Evolutionary conservation across 1,140 invertebrate genomes (phyloP).

Genomic region (Lasioglossum albipes): DNA sequence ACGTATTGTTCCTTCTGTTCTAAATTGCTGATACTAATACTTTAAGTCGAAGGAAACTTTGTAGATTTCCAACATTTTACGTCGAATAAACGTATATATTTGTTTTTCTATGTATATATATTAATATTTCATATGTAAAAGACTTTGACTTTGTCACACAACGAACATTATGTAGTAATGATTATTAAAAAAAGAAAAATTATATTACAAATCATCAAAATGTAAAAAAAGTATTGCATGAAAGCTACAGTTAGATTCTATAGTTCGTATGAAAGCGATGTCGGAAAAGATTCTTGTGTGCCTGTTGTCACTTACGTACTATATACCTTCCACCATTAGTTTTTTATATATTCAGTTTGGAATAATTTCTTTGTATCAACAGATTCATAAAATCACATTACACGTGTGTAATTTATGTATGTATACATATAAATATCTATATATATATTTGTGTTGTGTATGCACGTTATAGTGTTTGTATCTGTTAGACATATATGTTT

Average conservation of each 20-base stretch:
- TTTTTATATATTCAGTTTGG: slow-evolving; percentile 43
- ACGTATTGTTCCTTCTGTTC: neutral
- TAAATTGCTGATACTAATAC: slow-evolving; percentile 38
- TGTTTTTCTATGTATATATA: slow-evolving; percentile 60
- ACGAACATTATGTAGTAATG: slow-evolving; percentile 45
- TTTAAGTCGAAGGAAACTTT: slow-evolving; percentile 36
- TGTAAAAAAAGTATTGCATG: slow-evolving; percentile 54
- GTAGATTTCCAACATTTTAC: slow-evolving; percentile 18
- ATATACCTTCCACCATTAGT: slow-evolving; percentile 51
- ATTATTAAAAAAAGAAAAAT: slow-evolving; percentile 34
- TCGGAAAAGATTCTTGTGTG: slow-evolving; percentile 39
- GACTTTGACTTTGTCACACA: slow-evolving; percentile 60
- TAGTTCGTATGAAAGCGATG: slow-evolving; percentile 42
- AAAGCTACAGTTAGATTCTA: slow-evolving; percentile 48
- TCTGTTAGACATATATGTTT: neutral
- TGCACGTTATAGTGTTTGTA: neutral
- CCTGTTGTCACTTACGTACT: slow-evolving; percentile 37
- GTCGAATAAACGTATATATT: slow-evolving; percentile 11
- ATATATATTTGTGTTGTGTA: neutral
- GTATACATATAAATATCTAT: neutral
- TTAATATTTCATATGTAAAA: slow-evolving; percentile 67
- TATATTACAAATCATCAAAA: slow-evolving; percentile 50
- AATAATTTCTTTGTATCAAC: slow-evolving; percentile 31
- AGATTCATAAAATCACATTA: slow-evolving; percentile 34
- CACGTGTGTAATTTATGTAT: slow-evolving; percentile 11